Evolutionary conservation across 2,113 vertebrate species (phyloP).

Genomic region (Prolemur simus): DNA sequence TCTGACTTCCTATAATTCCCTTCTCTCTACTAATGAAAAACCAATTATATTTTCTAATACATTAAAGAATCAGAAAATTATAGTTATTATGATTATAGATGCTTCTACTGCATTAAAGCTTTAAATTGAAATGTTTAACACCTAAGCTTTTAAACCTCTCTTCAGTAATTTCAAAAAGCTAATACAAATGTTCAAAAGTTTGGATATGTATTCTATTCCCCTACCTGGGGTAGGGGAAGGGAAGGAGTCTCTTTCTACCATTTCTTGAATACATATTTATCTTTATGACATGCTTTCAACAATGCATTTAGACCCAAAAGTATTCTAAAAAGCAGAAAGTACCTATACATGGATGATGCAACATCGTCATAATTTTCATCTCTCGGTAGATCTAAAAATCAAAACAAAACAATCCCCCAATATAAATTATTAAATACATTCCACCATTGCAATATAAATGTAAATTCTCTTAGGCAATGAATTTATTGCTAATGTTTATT

Average conservation of each 20-base stretch:
- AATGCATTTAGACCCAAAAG: constrained; percentile 61
- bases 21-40: too few relatives aligned
- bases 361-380: constrained; percentile 99
- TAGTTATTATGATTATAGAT: background rate
- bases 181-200: background rate
- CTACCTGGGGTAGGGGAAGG: background rate
- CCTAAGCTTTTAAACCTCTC: background rate
- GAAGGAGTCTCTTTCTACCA: background rate
- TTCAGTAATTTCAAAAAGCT: constrained; percentile 22
- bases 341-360: constrained; percentile 99
- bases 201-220: background rate
- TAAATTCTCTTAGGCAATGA: constrained; percentile 42
- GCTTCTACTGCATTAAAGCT: constrained; percentile 31
- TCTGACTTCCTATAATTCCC: too few relatives aligned
- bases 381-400: constrained; percentile 97
- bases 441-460: constrained; percentile 20
- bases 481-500: background rate
- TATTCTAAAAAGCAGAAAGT: constrained; percentile 71
- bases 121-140: constrained; percentile 50
- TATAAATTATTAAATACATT: constrained; percentile 75
- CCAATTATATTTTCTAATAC: too few relatives aligned
- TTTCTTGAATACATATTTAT: background rate
- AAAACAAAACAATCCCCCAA: constrained; percentile 44
- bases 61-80: too few relatives aligned
- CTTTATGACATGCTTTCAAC: constrained; percentile 51